Percentiles rank a stretch among this genome's conserved stretches.
phyloP scores from a whole-genome alignment of 2,797 vertebrate genomes.

The Rhyacichthys aspro region DNA sequence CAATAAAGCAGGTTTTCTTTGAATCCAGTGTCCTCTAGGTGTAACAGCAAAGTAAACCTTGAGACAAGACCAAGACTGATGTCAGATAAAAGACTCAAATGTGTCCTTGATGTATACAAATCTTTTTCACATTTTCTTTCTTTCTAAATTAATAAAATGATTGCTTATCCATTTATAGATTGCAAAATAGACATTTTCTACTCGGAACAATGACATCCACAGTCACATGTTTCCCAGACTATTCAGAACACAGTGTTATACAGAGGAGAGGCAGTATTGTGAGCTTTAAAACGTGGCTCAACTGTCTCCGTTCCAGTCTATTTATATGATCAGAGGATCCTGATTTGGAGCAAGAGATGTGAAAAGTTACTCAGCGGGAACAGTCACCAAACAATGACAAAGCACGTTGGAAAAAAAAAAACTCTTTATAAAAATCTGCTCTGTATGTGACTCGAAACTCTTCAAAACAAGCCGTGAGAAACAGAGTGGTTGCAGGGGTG shows the following conservation, averaged over 20 bases:
- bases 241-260: constrained; percentile 16
- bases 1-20: too few relatives aligned
- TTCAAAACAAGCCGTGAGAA: background rate
- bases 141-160: too few relatives aligned
- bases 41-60: too few relatives aligned
- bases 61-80: too few relatives aligned
- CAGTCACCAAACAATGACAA: background rate
- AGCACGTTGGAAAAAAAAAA: background rate
- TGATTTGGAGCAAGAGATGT: constrained; percentile 16
- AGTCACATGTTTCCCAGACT: too few relatives aligned
- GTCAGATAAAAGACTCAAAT: too few relatives aligned
- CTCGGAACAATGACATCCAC: too few relatives aligned
- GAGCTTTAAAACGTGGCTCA: constrained; percentile 23
- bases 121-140: too few relatives aligned
- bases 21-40: too few relatives aligned
- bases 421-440: background rate
- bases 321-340: constrained; percentile 23
- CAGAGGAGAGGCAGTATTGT: constrained; percentile 7
- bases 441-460: background rate
- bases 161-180: too few relatives aligned
- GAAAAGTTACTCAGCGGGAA: background rate
- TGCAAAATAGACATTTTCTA: too few relatives aligned
- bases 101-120: too few relatives aligned
- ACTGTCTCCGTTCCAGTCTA: constrained; percentile 16
- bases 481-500: background rate